These are phyloP conservation scores for Cheirogaleus major DNA, from an alignment of 2,797 vertebrate genomes.

Conservation along the genomic window DNA sequence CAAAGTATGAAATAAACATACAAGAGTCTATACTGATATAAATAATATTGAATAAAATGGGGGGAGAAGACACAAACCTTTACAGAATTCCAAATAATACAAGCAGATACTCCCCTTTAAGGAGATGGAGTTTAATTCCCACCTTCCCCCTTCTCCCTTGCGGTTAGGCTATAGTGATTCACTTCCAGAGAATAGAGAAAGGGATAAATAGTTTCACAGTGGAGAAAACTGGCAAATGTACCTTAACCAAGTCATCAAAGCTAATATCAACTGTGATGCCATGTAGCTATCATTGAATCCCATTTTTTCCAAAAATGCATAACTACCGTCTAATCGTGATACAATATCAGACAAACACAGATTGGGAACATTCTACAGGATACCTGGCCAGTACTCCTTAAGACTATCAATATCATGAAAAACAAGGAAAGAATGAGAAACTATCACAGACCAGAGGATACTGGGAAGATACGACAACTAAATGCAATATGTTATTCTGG, in stretches of 20 bases:
- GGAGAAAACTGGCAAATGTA: background rate
- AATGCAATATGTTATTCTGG: background rate
- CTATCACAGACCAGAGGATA: background rate
- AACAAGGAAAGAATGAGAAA: background rate
- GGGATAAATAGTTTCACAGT: background rate
- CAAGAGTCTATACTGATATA: background rate
- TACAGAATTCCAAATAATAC: background rate
- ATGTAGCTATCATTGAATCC: background rate
- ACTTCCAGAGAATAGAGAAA: background rate
- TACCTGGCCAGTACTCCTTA: background rate
- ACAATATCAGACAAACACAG: background rate
- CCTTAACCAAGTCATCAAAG: background rate
- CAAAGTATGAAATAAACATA: background rate
- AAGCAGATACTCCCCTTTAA: background rate
- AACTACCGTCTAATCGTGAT: background rate
- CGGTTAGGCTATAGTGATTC: background rate
- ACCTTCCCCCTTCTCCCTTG: background rate
- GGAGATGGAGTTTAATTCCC: background rate
- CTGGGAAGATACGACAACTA: background rate
- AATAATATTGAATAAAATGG: background rate
- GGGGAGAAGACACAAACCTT: background rate
- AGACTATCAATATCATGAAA: background rate
- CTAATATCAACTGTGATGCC: background rate
- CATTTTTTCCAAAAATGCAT: background rate
- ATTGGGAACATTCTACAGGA: background rate